A percentile compares a stretch with the other conserved stretches of the same genome.
These are phyloP conservation scores for Coelinius sp. DNA, from an alignment of 2,888 invertebrate genomes.

Conservation along the genomic window DNA sequence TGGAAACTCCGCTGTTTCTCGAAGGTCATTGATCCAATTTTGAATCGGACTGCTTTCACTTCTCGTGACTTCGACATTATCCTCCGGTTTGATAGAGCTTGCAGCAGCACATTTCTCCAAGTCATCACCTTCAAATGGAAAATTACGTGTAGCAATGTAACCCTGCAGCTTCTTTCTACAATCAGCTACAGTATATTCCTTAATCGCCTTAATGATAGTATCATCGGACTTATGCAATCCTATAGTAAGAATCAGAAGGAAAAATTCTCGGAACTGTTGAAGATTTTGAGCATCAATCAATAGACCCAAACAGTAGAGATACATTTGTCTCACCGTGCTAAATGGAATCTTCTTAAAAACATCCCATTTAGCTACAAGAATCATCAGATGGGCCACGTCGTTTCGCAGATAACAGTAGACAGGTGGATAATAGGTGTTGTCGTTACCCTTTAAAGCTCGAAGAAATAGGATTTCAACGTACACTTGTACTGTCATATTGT, in stretches of 20 bases:
- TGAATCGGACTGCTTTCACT: background rate
- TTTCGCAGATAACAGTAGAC: background rate
- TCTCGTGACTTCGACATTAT: background rate
- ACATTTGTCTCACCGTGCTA: background rate
- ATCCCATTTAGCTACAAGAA: background rate
- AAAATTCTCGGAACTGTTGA: background rate
- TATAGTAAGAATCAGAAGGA: background rate
- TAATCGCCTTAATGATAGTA: background rate
- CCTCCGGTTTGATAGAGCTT: background rate
- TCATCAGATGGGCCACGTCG: background rate
- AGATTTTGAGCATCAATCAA: slow-evolving; percentile 18
- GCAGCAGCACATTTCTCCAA: background rate
- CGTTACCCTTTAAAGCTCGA: background rate
- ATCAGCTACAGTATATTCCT: background rate
- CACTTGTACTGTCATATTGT: background rate
- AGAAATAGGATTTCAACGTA: background rate
- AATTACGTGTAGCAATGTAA: background rate
- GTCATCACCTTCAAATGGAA: background rate
- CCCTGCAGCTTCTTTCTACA: background rate
- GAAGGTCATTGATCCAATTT: slow-evolving; percentile 1
- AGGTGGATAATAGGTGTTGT: background rate
- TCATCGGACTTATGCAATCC: slow-evolving; percentile 12
- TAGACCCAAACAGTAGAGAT: background rate
- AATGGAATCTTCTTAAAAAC: background rate
- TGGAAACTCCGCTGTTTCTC: background rate